phyloP scores from a whole-genome alignment of 2,888 invertebrate genomes.

The Atethmia centrago region DNA sequence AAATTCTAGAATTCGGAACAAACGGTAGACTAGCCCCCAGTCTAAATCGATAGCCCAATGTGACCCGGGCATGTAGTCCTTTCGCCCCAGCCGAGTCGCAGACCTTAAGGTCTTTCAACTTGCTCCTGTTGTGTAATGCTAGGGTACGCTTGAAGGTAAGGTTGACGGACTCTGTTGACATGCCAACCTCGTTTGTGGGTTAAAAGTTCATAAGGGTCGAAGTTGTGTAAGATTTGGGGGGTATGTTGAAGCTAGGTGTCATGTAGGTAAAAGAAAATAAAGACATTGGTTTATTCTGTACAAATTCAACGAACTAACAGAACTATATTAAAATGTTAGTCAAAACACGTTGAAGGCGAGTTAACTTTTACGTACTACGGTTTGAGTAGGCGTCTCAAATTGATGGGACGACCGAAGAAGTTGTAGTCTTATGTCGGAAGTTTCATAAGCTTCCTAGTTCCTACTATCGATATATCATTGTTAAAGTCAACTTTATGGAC shows the following conservation, averaged over 20 bases:
- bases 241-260: neutral
- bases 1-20: constrained; percentile 43
- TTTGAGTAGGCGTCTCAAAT: constrained; percentile 21
- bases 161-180: constrained; percentile 56
- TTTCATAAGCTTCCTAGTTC: constrained; percentile 20
- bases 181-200: constrained; percentile 56
- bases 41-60: constrained; percentile 66
- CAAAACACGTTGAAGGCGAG: neutral
- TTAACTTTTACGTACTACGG: neutral
- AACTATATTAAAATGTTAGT: neutral
- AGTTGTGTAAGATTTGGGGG: constrained; percentile 35
- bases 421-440: constrained; percentile 23
- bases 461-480: constrained; percentile 35
- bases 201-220: constrained; percentile 34
- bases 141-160: constrained; percentile 49
- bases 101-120: constrained; percentile 69
- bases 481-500: constrained; percentile 38
- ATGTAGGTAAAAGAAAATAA: neutral
- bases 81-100: constrained; percentile 65
- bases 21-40: constrained; percentile 25
- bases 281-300: neutral
- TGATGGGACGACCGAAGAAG: constrained; percentile 8
- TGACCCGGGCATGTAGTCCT: constrained; percentile 68
- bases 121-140: constrained; percentile 64
- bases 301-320: neutral